Evolutionary conservation across 1,140 invertebrate genomes (phyloP).

Genomic region (Aphaenogaster ashmeadi): DNA sequence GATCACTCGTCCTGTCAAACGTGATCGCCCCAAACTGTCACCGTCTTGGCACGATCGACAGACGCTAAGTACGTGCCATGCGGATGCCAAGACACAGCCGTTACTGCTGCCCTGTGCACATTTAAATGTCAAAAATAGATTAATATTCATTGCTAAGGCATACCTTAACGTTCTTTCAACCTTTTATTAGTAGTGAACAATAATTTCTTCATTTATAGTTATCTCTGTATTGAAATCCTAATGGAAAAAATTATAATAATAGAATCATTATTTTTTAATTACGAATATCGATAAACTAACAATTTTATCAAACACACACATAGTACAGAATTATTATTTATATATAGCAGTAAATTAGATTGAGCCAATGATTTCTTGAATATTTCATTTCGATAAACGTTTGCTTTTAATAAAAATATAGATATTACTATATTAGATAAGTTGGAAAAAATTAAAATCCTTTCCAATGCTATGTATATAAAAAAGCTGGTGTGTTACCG

Average conservation of each 20-base stretch:
- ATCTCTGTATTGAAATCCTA: not conserved
- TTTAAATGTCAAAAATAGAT: slow-evolving; percentile 9
- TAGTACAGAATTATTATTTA: not conserved
- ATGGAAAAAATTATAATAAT: not conserved
- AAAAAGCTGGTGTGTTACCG: not conserved
- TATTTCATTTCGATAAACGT: not conserved
- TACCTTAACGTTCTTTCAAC: not conserved
- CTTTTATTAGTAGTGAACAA: not conserved
- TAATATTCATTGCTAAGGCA: not conserved
- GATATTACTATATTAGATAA: not conserved
- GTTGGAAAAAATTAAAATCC: not conserved
- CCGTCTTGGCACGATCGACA: slow-evolving; percentile 95
- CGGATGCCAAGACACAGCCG: slow-evolving; percentile 97
- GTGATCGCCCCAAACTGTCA: slow-evolving; percentile 94
- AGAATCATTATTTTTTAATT: not conserved
- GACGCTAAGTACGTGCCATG: slow-evolving; percentile 94
- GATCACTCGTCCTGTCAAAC: slow-evolving; percentile 82
- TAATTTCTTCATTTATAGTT: not conserved
- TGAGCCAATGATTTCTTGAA: not conserved
- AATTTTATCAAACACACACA: not conserved
- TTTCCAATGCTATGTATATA: not conserved
- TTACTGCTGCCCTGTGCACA: slow-evolving; percentile 92
- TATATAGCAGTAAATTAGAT: not conserved
- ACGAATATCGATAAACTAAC: not conserved
- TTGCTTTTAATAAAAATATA: slow-evolving; percentile 18